A percentile compares a stretch with the other conserved stretches of the same genome.
Evolutionary conservation across 2,113 vertebrate genomes (phyloP).

Genomic region (Strix uralensis): DNA sequence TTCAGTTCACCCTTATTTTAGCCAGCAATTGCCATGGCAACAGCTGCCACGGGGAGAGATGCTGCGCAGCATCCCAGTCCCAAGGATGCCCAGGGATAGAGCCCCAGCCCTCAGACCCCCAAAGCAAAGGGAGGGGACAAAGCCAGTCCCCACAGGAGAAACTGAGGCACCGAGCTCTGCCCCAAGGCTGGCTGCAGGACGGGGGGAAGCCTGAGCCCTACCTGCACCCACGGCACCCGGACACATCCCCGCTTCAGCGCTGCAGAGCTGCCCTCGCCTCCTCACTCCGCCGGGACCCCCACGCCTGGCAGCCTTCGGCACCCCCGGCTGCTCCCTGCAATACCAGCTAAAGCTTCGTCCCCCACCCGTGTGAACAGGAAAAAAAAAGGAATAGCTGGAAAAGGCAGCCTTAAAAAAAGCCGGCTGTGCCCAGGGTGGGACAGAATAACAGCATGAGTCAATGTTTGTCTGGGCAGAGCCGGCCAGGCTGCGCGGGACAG

Average conservation of each 20-base stretch:
- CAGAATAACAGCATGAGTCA: constrained; percentile 50
- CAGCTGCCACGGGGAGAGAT: not conserved
- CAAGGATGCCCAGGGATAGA: fast-evolving
- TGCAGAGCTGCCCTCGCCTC: not conserved
- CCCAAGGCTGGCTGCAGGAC: not conserved
- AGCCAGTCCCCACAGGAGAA: not conserved
- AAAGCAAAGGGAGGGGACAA: not conserved
- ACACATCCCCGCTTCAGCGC: fast-evolving
- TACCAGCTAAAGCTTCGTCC: not conserved
- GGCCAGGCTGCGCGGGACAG: not conserved
- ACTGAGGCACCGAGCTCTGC: not conserved
- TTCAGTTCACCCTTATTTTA: not conserved
- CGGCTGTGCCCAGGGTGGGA: constrained; percentile 37
- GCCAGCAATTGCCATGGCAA: not conserved
- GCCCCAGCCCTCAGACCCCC: not conserved
- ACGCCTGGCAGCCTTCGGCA: fast-evolving
- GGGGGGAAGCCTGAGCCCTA: not conserved
- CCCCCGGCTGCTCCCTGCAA: not conserved
- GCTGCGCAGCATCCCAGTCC: not conserved
- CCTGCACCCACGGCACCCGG: not conserved
- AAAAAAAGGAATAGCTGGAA: not conserved
- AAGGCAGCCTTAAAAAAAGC: constrained; percentile 28
- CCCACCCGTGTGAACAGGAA: not conserved
- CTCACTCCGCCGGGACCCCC: not conserved
- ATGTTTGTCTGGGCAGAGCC: constrained; percentile 29